phyloP scores from a whole-genome alignment of 2,888 invertebrate species.

The Nymphalis urticae region DNA sequence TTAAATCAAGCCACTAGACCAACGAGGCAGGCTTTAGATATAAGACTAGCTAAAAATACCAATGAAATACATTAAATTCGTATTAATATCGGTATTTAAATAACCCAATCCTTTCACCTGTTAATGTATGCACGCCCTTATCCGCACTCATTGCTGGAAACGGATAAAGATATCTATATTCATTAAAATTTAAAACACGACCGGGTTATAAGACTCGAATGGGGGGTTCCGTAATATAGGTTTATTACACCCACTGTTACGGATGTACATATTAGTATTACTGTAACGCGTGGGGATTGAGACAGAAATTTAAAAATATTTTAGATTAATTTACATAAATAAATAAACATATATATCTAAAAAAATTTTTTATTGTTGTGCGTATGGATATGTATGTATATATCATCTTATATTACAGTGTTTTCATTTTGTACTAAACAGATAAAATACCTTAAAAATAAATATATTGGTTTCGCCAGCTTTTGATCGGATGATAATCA shows the following conservation, averaged over 20 bases:
- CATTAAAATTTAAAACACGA: constrained; percentile 77
- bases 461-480: too few relatives aligned
- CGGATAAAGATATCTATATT: constrained; percentile 78
- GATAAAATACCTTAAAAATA: too few relatives aligned
- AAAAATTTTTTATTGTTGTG: too few relatives aligned
- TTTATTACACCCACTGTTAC: constrained; percentile 22
- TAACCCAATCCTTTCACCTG: not conserved
- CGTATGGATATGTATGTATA: too few relatives aligned
- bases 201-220: constrained; percentile 72
- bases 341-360: too few relatives aligned
- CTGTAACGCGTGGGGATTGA: constrained; percentile 2
- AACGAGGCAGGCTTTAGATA: too few relatives aligned
- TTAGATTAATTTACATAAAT: not conserved
- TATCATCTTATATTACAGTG: too few relatives aligned
- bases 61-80: not conserved
- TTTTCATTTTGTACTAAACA: too few relatives aligned
- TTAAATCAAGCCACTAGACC: too few relatives aligned
- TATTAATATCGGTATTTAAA: not conserved
- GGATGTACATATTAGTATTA: constrained; percentile 12
- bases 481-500: too few relatives aligned
- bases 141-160: constrained; percentile 31
- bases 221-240: constrained; percentile 42
- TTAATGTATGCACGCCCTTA: constrained; percentile 10
- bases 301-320: not conserved
- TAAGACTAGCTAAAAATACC: too few relatives aligned